Conservation (phyloP, 1,140 invertebrate species). For the Neodiprion fabricii region DNA sequence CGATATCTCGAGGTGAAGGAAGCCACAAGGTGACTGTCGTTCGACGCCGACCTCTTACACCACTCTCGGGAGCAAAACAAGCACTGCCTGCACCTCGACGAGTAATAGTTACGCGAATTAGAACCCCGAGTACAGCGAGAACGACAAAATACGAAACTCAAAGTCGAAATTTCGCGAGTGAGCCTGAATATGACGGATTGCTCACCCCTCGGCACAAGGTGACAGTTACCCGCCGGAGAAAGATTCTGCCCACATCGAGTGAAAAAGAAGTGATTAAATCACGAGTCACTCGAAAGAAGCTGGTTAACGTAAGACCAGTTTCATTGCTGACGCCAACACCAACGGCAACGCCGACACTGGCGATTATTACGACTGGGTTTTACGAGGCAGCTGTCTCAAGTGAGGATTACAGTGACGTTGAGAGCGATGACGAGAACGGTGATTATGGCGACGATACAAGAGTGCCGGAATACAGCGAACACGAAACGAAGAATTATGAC, state of each 20-base stretch:
- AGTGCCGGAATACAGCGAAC: constrained; percentile 10
- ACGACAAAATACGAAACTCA: constrained; percentile 23
- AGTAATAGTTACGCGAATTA: constrained; percentile 51
- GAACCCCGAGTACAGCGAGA: constrained; percentile 33
- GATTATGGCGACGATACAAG: constrained; percentile 9
- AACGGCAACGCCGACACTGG: constrained; percentile 45
- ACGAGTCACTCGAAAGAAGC: constrained; percentile 53
- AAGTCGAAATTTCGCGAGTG: not conserved
- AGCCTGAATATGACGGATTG: not conserved
- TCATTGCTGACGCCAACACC: constrained; percentile 43
- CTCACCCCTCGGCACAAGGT: constrained; percentile 46
- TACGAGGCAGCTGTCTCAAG: constrained; percentile 44
- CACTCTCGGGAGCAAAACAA: constrained; percentile 10
- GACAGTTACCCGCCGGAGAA: constrained; percentile 54
- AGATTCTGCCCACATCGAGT: constrained; percentile 40
- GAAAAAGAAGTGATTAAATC: constrained; percentile 30
- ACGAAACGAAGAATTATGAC: not conserved
- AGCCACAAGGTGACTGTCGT: constrained; percentile 55
- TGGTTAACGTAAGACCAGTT: constrained; percentile 52
- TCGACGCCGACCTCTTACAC: constrained; percentile 46
- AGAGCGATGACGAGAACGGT: constrained; percentile 23
- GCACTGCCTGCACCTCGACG: constrained; percentile 39
- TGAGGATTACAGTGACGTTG: constrained; percentile 39
- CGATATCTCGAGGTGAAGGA: constrained; percentile 45
- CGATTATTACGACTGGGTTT: constrained; percentile 58